Evolutionary conservation across 2,888 invertebrate genomes (phyloP).

Genomic region (Syrista parreyssii): DNA sequence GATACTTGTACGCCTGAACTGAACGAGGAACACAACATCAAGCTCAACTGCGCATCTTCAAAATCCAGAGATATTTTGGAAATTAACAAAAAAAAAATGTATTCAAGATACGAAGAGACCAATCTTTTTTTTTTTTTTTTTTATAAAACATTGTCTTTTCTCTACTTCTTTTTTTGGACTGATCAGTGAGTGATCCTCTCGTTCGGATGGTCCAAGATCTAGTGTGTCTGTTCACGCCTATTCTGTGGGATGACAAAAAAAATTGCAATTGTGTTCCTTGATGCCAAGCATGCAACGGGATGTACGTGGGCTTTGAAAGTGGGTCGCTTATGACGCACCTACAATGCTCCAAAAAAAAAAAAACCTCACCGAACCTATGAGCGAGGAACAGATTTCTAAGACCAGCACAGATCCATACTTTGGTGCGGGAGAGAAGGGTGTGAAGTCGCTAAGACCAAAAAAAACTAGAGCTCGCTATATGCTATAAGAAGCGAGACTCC

Average conservation of each 20-base stretch:
- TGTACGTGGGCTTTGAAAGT: slow-evolving; percentile 43
- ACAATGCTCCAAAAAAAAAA: slow-evolving; percentile 42
- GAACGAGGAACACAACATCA: neutral
- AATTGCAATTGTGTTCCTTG: slow-evolving; percentile 35
- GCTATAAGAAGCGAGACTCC: slow-evolving; percentile 60
- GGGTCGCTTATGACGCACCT: slow-evolving; percentile 45
- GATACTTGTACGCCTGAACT: neutral
- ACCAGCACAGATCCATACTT: slow-evolving; percentile 64
- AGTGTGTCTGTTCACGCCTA: neutral
- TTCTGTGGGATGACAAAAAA: slow-evolving; percentile 7
- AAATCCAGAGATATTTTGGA: neutral
- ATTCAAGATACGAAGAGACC: neutral
- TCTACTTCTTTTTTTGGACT: neutral
- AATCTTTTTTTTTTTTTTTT: neutral
- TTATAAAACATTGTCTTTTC: neutral
- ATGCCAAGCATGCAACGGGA: slow-evolving; percentile 39
- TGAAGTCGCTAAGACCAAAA: slow-evolving; percentile 56
- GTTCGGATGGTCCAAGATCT: neutral
- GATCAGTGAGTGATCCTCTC: neutral
- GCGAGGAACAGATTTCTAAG: slow-evolving; percentile 54
- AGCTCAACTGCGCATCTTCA: neutral
- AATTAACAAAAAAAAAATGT: neutral
- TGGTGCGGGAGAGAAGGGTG: slow-evolving; percentile 66
- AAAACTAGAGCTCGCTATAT: slow-evolving; percentile 54
- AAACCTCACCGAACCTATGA: slow-evolving; percentile 50